Evolutionary conservation across 2,888 invertebrate species (phyloP).

Genomic region (Slavum lentiscoides): DNA sequence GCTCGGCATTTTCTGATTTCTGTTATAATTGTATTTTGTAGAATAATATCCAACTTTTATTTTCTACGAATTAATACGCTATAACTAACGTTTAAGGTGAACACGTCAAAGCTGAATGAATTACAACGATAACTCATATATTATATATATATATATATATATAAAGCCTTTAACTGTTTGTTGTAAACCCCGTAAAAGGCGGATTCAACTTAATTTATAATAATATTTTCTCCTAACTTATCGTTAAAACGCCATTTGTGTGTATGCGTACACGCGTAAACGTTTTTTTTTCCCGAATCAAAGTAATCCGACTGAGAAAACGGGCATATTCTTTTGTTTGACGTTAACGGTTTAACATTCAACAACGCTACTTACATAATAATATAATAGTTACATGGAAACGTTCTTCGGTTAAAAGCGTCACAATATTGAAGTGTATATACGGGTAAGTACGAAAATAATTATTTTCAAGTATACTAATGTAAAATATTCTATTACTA

Average conservation of each 20-base stretch:
- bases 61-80: not conserved
- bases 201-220: not conserved
- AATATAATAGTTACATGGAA: constrained; percentile 20
- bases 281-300: constrained; percentile 3
- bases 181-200: not conserved
- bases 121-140: not conserved
- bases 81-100: not conserved
- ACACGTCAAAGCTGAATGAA: constrained; percentile 25
- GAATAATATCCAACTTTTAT: not conserved
- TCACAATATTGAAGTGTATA: not conserved
- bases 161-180: not conserved
- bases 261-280: constrained; percentile 2
- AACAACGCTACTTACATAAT: not conserved
- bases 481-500: not conserved
- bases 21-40: not conserved
- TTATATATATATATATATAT: no score
- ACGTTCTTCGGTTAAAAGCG: not conserved
- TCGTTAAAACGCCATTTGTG: not conserved
- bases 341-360: not conserved
- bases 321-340: not conserved
- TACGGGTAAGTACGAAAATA: not conserved
- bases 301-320: constrained; percentile 14
- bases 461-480: constrained; percentile 19
- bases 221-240: not conserved
- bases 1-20: not conserved